phyloP scores from a whole-genome alignment of 2,797 vertebrate species.

The Bovichtus diacanthus region DNA sequence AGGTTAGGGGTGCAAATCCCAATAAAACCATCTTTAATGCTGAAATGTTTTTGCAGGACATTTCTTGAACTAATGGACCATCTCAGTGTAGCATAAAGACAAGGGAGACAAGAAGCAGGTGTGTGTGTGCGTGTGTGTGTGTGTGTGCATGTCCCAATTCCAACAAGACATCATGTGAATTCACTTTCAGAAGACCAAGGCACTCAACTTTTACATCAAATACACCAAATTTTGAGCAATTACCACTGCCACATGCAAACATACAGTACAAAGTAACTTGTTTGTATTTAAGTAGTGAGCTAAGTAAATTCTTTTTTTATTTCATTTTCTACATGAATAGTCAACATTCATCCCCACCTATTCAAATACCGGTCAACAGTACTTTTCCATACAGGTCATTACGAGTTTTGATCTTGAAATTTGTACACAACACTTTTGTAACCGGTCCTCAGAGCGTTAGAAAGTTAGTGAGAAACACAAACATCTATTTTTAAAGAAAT shows the following conservation, averaged over 20 bases:
- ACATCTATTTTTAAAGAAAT: constrained; percentile 17
- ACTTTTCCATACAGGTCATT: constrained; percentile 28
- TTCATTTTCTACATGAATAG: constrained; percentile 20
- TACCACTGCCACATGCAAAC: constrained; percentile 33
- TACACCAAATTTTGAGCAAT: constrained; percentile 43
- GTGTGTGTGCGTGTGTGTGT: constrained; percentile 17
- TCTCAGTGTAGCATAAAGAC: constrained; percentile 41
- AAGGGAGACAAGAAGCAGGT: constrained; percentile 46
- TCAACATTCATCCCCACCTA: constrained; percentile 32
- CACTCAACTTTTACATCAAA: constrained; percentile 72
- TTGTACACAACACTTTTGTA: constrained; percentile 12
- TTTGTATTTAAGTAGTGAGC: constrained; percentile 16
- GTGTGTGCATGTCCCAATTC: constrained; percentile 37
- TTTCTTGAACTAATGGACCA: constrained; percentile 13
- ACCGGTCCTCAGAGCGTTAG: constrained; percentile 22
- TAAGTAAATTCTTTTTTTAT: constrained; percentile 11
- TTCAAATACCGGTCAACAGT: constrained; percentile 73
- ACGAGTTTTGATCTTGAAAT: constrained; percentile 3
- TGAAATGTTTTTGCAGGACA: constrained; percentile 32
- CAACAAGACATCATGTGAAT: constrained; percentile 62
- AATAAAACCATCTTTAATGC: constrained; percentile 34
- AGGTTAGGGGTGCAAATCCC: constrained; percentile 16
- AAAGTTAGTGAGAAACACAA: constrained; percentile 50
- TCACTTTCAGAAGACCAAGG: constrained; percentile 68
- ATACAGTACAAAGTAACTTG: constrained; percentile 30